Percentiles rank a stretch among this genome's conserved stretches.
phyloP scores from a whole-genome alignment of 2,797 vertebrate genomes.

The Argyrosomus regius region DNA sequence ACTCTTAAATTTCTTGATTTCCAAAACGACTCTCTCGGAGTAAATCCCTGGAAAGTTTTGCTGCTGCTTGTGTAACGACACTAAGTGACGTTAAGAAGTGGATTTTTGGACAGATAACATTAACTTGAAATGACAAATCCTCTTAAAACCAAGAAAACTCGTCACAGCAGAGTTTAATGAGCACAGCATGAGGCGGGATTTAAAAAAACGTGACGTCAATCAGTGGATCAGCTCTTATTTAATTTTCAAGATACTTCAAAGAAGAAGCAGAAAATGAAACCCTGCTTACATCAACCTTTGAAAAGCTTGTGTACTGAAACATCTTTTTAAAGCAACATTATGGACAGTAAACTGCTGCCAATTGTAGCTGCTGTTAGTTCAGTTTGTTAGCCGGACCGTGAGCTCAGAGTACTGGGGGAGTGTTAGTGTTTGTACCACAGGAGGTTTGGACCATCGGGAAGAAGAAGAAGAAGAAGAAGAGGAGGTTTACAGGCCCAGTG shows the following conservation, averaged over 20 bases:
- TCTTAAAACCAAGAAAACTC: slow-evolving; percentile 55
- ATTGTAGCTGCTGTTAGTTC: too few species aligned
- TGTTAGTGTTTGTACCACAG: too few species aligned
- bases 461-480: too few species aligned
- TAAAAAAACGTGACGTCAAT: not conserved
- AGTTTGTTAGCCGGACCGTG: too few species aligned
- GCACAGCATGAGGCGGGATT: not conserved
- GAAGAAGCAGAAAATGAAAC: too few species aligned
- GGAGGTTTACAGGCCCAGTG: too few species aligned
- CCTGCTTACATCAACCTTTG: too few species aligned
- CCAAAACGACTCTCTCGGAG: not conserved
- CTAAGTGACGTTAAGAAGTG: slow-evolving; percentile 40
- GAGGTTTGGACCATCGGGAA: too few species aligned
- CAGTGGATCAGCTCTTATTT: too few species aligned
- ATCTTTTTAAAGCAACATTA: not conserved
- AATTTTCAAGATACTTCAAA: not conserved
- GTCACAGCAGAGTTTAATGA: slow-evolving; percentile 11
- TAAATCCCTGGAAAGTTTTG: slow-evolving; percentile 16
- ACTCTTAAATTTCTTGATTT: not conserved
- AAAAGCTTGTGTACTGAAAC: not conserved
- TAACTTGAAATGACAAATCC: slow-evolving; percentile 51
- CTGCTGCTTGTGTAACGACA: slow-evolving; percentile 47
- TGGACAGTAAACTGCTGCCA: too few species aligned
- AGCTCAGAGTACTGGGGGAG: too few species aligned
- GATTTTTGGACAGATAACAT: slow-evolving; percentile 34